Base-by-base conservation (phyloP, 2,113 vertebrate species). In the Orthochromis indermauri region DNA sequence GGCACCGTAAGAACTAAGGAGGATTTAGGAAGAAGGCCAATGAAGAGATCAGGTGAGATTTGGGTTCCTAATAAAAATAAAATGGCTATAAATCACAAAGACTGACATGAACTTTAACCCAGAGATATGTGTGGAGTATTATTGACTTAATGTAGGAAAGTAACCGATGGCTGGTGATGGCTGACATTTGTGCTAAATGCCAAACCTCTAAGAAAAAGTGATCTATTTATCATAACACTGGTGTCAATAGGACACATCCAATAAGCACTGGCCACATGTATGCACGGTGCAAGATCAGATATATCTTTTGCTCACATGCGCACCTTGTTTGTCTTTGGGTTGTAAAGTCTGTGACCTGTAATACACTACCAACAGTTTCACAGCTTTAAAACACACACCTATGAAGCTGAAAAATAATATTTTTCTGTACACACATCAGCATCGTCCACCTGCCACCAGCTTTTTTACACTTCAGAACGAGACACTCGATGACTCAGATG, bases 391-490 rank as follows among this genome's bases (percentile, higher is more conserved):
- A 90, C 82, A 71, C 68, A 88, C 54, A 83, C 76, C 51, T 73
- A 28, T 35, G 61, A 89, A 40, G 28, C 40, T 90, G 92, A 94
- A 92, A 94, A 83, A 87, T 31, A 93, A 49, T 79, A 2, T 47
- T 42, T 47, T 76, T 24, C 31, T 83, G 11, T 12, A 88, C 59
- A 49, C 57, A 85, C 21, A 84, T 13, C 49, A 87, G 63, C 8
- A 35, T 49, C 5, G 55, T 24, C 45, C 73, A 85, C 78, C 76
- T 87, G 76, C 86, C 80, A 78, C 5, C n/a, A 6, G 54, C 51
- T 86, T 66, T 2, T 81, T 91, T 85, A 42, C 40, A 85, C 28
- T 86, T 78, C 80, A 31, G 54, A 68, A 68, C 24, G 2, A 83
- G 79, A 80, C 16, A 11, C 17, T 13, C n/a, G 57, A 57, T 83